Base-by-base conservation (phyloP, 92 coral and sea anemone genomes). In the Porites cylindrica region DNA sequence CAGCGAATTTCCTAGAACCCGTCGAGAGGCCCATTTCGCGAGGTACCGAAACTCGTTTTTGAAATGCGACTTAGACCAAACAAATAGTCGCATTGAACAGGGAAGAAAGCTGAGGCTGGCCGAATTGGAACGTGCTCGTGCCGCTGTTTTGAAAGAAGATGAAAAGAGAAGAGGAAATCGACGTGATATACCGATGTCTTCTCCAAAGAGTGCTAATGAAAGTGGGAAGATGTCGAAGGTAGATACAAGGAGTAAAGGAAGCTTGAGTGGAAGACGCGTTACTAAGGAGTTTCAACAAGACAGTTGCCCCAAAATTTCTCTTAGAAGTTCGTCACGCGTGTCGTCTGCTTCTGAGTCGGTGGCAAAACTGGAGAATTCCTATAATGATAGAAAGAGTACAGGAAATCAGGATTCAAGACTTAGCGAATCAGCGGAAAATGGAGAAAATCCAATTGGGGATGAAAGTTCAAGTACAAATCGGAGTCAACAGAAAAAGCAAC, bases 21-120 rank as follows among this genome's bases (percentile, higher is more conserved):
- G 98, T 61, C 92, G 94, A 3, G 91, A 91, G 70, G 93, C 94
- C 4, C 91, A 86, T 62, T 95, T 84, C 79, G 88, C 93, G 8
- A 77, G 95, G 51, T 84, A 85, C 77, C 91, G 95, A 59, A 95
- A 93, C 79, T 86, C 95, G 32, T 78, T 88, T 61, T 77, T 93
- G 59, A 93, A 91, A 71, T 78, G 95, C 76, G 75, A 78, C 66
- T 58, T 91, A 67, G 88, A 88, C 29, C 56, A 76, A 75, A 88
- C 93, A 14, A 78, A 59, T 17, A 81, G 83, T 63, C 61, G 77
- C 13, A 76, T 91, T 54, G 93, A 95, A 5, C 91, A 93, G 17
- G 96, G 82, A 67, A 89, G 82, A 51, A 76, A 51, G 6, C 66
- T 95, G 10, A 82, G 75, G 74, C 8, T 70, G 51, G 79, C 82